Evolutionary conservation across 2,797 vertebrate genomes (phyloP), one percentile per base, ranked within the genome.

Genomic region (Morelia viridis): DNA sequence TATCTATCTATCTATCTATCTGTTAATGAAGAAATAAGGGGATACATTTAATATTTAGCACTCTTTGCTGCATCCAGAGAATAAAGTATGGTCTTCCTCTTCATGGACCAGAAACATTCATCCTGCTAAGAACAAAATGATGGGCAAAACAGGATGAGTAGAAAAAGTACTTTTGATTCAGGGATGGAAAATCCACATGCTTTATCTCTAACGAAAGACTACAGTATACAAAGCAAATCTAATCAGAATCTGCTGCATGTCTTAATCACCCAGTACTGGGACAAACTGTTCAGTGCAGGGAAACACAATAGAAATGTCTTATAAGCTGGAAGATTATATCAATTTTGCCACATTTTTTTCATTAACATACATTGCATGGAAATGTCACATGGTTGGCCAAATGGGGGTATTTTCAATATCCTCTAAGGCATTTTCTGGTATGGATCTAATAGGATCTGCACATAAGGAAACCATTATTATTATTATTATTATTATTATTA

Each of bases 231-330:
- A 35, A 91, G 28, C 35, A 84, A 68, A 85, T 28, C 10, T 50
- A 64, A 85, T 24, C 28, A 64, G 61, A 68, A 91, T 31, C 31
- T 86, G 24, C 35, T 41, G 62, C 50, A 41, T 56, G 61, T 56
- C 35, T 84, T 65, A 58, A 68, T 86, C 31, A 86, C 83, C 24
- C 41, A 58, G 35, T 53, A 31, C 62, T 68, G 53, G 90, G 80
- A 85, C 90, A 56, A 91, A 91, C 85, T 68, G 90, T 91, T 86
- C 84, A 86, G 50, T 13, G 22, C 62, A 86, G 84, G 57, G 24
- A 85, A 50, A 57, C 61, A 86, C 84, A 91, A 86, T 86, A 41
- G 61, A 86, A 91, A 86, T 86, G 84, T 86, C 62, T 65, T n/a
- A 91, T 28, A 15, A 46, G 1, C 24, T 68, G 31, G 7, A 86